Evolutionary conservation across 1,140 invertebrate genomes (phyloP).

Genomic region (Drosophila miranda): DNA sequence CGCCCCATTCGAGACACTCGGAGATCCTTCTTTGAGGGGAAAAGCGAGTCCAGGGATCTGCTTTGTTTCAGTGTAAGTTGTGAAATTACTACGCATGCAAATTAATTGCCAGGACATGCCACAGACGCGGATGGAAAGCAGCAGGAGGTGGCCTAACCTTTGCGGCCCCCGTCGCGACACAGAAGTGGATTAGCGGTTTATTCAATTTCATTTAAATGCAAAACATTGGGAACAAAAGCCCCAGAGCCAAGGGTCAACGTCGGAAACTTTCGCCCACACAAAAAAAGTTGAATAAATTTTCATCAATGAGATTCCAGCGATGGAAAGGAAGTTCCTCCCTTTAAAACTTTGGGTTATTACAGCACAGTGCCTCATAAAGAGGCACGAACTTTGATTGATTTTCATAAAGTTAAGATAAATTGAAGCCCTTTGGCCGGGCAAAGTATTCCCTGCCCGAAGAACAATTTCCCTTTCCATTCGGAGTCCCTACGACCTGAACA

Average conservation of each 20-base stretch:
- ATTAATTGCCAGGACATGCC: constrained; percentile 58
- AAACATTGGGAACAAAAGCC: constrained; percentile 60
- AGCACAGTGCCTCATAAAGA: too few species aligned
- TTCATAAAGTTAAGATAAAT: too few species aligned
- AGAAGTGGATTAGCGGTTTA: constrained; percentile 73
- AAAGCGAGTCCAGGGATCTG: constrained; percentile 3
- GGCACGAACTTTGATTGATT: too few species aligned
- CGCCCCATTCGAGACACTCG: constrained; percentile 20
- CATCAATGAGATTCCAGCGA: not conserved
- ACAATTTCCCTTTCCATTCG: constrained; percentile 22
- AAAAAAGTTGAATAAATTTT: constrained; percentile 3
- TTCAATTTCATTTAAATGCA: constrained; percentile 77
- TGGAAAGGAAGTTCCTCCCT: not conserved
- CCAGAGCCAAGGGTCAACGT: constrained; percentile 1
- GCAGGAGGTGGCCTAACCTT: constrained; percentile 40
- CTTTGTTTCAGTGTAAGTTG: constrained; percentile 39
- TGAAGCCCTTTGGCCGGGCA: too few species aligned
- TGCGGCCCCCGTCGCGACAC: constrained; percentile 28
- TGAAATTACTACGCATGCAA: constrained; percentile 59
- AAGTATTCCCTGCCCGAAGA: constrained; percentile 13
- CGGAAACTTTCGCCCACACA: constrained; percentile 37
- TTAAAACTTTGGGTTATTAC: too few species aligned
- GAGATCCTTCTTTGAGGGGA: constrained; percentile 3
- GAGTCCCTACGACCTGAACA: constrained; percentile 4
- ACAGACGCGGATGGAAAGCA: constrained; percentile 1